Conservation (phyloP, 35 echinoderm and acorn worm genomes). For the Apostichopus californicus region DNA sequence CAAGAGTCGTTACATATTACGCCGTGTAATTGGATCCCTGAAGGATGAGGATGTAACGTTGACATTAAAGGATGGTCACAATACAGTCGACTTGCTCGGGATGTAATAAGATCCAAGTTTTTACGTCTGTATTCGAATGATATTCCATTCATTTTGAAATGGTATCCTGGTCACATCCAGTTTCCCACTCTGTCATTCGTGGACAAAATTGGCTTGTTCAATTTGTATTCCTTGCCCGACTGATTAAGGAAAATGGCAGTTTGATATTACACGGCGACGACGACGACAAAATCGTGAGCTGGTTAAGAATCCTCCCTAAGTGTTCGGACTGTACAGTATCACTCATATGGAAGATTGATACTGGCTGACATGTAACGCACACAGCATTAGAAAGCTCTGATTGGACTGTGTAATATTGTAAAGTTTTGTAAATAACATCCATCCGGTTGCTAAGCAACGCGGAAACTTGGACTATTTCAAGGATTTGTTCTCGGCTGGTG, state of each 20-base stretch:
- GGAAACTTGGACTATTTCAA: neutral
- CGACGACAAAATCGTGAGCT: neutral
- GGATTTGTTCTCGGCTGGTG: neutral
- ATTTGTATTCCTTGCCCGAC: neutral
- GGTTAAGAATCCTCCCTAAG: neutral
- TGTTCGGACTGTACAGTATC: neutral
- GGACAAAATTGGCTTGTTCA: neutral
- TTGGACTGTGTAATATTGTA: neutral
- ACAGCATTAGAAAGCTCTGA: neutral
- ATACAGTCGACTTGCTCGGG: neutral
- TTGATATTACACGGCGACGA: neutral
- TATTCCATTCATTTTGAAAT: neutral
- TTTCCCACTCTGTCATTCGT: neutral
- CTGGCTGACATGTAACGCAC: neutral
- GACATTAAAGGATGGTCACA: too few species aligned
- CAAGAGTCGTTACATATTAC: too few species aligned
- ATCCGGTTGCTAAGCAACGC: neutral
- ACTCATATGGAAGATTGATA: neutral
- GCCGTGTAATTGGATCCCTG: too few species aligned
- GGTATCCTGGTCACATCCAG: neutral
- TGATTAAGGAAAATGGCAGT: slow-evolving; percentile 5
- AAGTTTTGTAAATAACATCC: neutral
- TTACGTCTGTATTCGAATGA: neutral
- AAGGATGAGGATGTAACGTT: too few species aligned
- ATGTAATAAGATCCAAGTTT: neutral